Percentiles rank a stretch among this genome's conserved stretches.
phyloP scores from a whole-genome alignment of 2,113 vertebrate species.

The Donacobius atricapilla region DNA sequence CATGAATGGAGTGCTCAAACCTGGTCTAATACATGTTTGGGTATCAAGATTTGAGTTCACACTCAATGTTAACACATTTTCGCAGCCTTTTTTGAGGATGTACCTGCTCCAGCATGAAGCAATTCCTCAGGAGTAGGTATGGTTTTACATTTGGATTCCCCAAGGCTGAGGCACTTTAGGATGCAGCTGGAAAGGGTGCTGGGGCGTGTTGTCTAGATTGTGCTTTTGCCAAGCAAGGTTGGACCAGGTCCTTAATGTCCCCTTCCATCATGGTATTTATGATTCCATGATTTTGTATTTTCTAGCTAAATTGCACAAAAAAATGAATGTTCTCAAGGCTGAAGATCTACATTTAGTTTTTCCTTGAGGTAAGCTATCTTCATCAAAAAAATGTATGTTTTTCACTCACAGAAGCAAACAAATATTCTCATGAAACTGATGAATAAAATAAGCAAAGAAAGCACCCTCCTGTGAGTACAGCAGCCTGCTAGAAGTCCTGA shows the following conservation, averaged over 20 bases:
- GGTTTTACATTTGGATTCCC: not conserved
- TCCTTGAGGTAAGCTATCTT: not conserved
- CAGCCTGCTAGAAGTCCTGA: not conserved
- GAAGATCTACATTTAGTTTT: not conserved
- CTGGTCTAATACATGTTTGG: not conserved
- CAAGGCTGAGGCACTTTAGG: rapidly evolving
- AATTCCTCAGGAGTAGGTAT: not conserved
- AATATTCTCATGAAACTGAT: not conserved
- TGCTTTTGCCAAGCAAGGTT: not conserved
- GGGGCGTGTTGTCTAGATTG: no score
- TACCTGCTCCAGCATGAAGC: not conserved
- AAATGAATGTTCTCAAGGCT: not conserved
- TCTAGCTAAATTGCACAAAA: not conserved
- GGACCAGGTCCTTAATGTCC: not conserved
- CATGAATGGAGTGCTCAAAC: not conserved
- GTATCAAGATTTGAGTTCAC: not conserved
- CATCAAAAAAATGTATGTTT: not conserved
- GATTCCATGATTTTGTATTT: not conserved
- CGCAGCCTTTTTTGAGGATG: not conserved
- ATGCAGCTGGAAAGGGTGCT: not conserved
- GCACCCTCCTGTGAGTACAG: not conserved
- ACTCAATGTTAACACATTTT: not conserved
- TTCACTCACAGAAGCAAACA: not conserved
- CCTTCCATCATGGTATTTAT: not conserved
- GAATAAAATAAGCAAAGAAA: not conserved